Base-by-base conservation (phyloP, 37 sponge, comb jelly and placozoan species). In the Geodia barretti region DNA sequence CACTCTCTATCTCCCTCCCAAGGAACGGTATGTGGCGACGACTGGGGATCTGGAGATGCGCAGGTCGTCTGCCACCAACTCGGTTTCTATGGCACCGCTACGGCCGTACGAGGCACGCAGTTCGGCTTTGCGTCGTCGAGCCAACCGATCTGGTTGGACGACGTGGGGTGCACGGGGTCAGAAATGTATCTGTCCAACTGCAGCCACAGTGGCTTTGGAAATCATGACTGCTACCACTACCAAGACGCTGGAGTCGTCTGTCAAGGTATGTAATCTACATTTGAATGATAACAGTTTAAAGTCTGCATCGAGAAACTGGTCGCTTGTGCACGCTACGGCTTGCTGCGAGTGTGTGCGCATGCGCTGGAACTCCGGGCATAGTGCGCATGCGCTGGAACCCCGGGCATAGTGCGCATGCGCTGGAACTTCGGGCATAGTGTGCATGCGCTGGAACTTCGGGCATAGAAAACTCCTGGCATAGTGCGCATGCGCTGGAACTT, bases 131-230 rank as follows among this genome's bases (percentile, higher is more conserved):
- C 88, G 43, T 29, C 21, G 0, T 33, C 72, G 0, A 26, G 21
- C 34, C 31, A 40, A 28, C 80, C 80, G 4, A 79, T 86, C 41
- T 86, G 87, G 80, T 32, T 79, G 73, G 75, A 79, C 41, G 65
- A 64, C 33, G 79, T 78, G 23, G 25, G 42, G 11, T 81, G 82
- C 30, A 25, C 21, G 0, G 82, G 82, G n/a, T 21, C 26, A 32
- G 82, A 81, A 72, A 70, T 33, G 1, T 54, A 43, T 70, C 9
- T 81, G 60, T 34, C 41, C 38, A 40, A 43, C 29, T 81, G 82
- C 37, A 25, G 5, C 24, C 34, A 35, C 60, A 32, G 5, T 23
- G 61, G 64, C 41, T 73, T 65, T 24, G 75, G 38, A 37, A 42
- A 36, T 20, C 29, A 36, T 60, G 41, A 74, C 75, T 74, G 75